phyloP scores from a whole-genome alignment of 2,797 vertebrate species.

The Tolypeutes matacus region DNA sequence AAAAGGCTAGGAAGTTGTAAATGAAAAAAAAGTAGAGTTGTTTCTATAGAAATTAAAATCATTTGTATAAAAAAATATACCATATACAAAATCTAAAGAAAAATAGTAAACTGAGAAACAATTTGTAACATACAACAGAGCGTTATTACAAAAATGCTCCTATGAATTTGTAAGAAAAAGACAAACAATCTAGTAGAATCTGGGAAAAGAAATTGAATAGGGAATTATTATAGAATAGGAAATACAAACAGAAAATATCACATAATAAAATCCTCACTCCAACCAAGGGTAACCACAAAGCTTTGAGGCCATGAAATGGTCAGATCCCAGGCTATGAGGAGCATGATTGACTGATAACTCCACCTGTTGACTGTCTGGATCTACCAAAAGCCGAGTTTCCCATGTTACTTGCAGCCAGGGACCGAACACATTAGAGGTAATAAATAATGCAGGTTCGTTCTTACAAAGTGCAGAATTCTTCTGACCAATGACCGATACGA shows the following conservation, averaged over 20 bases:
- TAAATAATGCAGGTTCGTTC: not conserved
- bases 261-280: not conserved
- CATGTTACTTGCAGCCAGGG: not conserved
- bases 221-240: conserved; percentile 4
- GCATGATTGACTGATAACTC: not conserved
- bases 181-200: conserved; percentile 7
- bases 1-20: conserved; percentile 24
- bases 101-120: conserved; percentile 38
- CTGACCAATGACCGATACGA: not conserved
- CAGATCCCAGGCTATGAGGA: not conserved
- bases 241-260: not conserved
- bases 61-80: conserved; percentile 13
- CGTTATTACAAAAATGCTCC: not conserved
- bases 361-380: not conserved
- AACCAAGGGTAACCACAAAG: not conserved
- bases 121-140: conserved; percentile 23
- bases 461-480: not conserved
- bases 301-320: not conserved
- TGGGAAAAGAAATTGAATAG: not conserved
- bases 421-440: not conserved
- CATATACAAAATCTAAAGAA: conserved; percentile 38
- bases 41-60: conserved; percentile 42
- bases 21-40: conserved; percentile 31
- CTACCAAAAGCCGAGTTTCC: not conserved
- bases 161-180: conserved; percentile 22